Conservation (phyloP, 2,113 vertebrate species). For the Myrmecophaga tridactyla region DNA sequence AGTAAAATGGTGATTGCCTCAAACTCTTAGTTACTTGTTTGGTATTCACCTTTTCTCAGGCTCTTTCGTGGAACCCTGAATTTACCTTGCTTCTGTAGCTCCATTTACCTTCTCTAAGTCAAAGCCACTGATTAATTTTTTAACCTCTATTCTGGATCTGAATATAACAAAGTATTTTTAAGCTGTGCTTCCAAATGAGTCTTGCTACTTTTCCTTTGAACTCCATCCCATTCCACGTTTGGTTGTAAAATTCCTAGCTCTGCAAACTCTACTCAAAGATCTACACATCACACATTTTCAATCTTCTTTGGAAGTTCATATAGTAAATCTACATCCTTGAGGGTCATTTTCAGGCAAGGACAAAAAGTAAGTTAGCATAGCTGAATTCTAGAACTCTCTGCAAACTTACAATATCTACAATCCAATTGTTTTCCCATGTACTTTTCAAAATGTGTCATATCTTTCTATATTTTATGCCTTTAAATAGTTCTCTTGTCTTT, state of each 20-base stretch:
- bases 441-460: not conserved
- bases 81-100: not conserved
- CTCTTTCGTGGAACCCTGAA: not conserved
- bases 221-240: not conserved
- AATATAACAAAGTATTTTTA: not conserved
- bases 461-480: not conserved
- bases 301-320: not conserved
- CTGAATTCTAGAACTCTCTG: not conserved
- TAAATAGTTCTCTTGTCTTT: too few relatives aligned
- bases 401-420: not conserved
- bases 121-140: not conserved
- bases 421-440: not conserved
- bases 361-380: not conserved
- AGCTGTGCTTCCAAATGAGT: not conserved
- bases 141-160: not conserved
- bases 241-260: not conserved
- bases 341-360: not conserved
- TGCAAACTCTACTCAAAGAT: not conserved
- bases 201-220: not conserved
- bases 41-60: rapidly evolving
- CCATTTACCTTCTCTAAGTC: not conserved
- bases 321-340: too few relatives aligned
- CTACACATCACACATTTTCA: too few relatives aligned
- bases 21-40: rapidly evolving
- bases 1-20: rapidly evolving